phyloP scores from a whole-genome alignment of 2,113 vertebrate genomes.

The Pangasianodon hypophthalmus region DNA sequence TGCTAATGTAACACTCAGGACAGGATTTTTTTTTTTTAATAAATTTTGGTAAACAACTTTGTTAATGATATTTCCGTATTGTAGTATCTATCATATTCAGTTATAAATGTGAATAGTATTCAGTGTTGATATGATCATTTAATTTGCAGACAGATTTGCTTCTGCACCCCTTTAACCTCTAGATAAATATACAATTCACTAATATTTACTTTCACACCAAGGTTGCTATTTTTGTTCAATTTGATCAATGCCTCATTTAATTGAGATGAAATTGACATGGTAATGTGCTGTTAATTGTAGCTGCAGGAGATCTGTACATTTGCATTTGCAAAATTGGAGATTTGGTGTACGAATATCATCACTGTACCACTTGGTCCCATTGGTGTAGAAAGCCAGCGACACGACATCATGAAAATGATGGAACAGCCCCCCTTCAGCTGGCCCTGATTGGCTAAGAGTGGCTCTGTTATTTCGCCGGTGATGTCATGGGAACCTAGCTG shows the following conservation, averaged over 20 bases:
- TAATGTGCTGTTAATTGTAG: not conserved
- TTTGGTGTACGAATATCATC: not conserved
- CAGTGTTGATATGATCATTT: not conserved
- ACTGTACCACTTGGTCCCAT: constrained; percentile 40
- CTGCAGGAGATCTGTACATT: not conserved
- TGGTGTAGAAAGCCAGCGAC: constrained; percentile 40
- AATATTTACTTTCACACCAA: not conserved
- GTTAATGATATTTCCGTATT: not conserved
- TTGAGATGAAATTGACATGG: not conserved
- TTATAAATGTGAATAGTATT: not conserved
- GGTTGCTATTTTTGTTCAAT: not conserved
- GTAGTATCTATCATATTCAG: not conserved
- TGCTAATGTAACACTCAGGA: not conserved
- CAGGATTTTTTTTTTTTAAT: not conserved
- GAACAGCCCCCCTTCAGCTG: constrained; percentile 20
- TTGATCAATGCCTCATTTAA: not conserved
- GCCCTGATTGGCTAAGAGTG: constrained; percentile 52
- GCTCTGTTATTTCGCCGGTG: constrained; percentile 55
- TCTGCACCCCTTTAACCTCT: not conserved
- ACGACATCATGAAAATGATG: constrained; percentile 57
- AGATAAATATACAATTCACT: not conserved
- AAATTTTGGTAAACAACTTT: not conserved
- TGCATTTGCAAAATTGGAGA: not conserved
- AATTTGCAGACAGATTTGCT: constrained; percentile 1
- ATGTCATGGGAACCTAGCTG: constrained; percentile 72